Conservation (phyloP, 2,113 vertebrate species). For the Fulica atra region DNA sequence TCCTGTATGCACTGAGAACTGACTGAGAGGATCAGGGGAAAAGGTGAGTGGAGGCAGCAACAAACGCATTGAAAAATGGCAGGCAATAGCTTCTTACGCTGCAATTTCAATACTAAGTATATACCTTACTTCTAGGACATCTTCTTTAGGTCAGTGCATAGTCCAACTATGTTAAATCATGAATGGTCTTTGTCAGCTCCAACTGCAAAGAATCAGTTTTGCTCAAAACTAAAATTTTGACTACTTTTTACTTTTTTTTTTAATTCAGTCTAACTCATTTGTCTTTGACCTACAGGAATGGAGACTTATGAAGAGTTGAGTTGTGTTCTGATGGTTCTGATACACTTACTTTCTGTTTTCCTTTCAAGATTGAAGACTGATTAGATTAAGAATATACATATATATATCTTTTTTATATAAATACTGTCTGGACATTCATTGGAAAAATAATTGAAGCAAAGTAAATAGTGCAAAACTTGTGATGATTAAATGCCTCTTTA, state of each 20-base stretch:
- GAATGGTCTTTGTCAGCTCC: not conserved
- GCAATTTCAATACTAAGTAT: not conserved
- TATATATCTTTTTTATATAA: not conserved
- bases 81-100: not conserved
- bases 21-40: not conserved
- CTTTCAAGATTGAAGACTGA: not conserved
- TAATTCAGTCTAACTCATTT: not conserved
- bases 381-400: not conserved
- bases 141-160: accelerated
- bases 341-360: not conserved
- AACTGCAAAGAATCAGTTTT: not conserved
- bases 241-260: not conserved
- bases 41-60: not conserved
- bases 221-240: not conserved
- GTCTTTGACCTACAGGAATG: accelerated
- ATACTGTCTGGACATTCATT: not conserved
- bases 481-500: not conserved
- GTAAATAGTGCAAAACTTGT: not conserved
- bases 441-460: not conserved
- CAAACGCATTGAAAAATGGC: not conserved
- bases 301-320: accelerated
- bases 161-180: not conserved
- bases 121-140: not conserved
- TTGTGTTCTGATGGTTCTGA: not conserved
- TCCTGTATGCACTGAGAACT: not conserved